Evolutionary conservation across 2,113 vertebrate species (phyloP).

Genomic region (Bombycilla garrulus): DNA sequence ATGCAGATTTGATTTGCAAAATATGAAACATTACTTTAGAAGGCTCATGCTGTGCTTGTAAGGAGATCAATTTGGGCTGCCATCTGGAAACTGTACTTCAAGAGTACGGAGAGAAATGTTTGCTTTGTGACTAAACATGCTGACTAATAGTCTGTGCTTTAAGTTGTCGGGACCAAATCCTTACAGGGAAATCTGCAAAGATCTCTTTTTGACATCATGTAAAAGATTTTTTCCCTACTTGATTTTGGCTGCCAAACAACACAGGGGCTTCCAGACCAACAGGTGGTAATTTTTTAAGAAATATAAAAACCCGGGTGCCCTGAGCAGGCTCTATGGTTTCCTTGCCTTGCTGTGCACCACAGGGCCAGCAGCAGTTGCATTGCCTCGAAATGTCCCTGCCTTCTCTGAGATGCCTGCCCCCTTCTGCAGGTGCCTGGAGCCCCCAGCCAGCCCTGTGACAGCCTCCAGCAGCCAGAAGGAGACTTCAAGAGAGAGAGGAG

Average conservation of each 20-base stretch:
- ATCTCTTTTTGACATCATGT: neutral
- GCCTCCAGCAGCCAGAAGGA: neutral
- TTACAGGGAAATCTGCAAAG: conserved; percentile 24
- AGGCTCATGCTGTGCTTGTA: neutral
- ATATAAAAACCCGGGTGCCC: neutral
- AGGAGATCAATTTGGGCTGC: neutral
- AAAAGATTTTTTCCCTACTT: neutral
- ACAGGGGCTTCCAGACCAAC: neutral
- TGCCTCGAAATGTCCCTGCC: rapidly evolving
- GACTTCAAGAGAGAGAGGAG: rapidly evolving
- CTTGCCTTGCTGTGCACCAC: rapidly evolving
- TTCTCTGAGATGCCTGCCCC: rapidly evolving
- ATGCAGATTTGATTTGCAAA: neutral
- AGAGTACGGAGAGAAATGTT: conserved; percentile 17
- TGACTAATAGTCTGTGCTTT: conserved; percentile 14
- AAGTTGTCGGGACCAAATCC: neutral
- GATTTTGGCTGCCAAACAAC: neutral
- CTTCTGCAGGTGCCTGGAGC: neutral
- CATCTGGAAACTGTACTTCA: conserved; percentile 51
- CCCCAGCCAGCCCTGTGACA: neutral
- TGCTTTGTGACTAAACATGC: conserved; percentile 21
- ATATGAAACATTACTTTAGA: neutral
- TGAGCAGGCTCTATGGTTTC: rapidly evolving
- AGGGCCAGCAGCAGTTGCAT: rapidly evolving
- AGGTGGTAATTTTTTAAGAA: neutral